Evolutionary conservation across 2,113 vertebrate species (phyloP), one percentile per base, ranked within the genome.

Genomic region (Condylura cristata): DNA sequence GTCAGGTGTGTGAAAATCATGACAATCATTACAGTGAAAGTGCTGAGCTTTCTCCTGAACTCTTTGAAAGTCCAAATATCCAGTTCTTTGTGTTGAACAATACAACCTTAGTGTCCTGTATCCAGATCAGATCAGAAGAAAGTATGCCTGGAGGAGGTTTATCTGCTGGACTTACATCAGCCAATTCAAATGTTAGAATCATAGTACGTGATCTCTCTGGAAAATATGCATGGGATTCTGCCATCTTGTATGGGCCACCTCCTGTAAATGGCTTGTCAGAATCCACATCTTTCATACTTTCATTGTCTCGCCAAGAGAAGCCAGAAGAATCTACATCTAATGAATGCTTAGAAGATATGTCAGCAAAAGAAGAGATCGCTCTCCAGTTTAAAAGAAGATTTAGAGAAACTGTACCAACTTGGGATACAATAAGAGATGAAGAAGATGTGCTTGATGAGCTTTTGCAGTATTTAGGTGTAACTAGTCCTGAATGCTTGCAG

Each of bases 141-240:
- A 98, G 99, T 85, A 98, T 99, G 78, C 99, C 99, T 56, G 99
- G 99, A 81, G 99, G 99, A 32, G 99, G 99, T 93, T 99, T 99
- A 97, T 99, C 99, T 4, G 99, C 99, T 84, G 99, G 99, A 76
- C 98, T 99, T 93, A 98, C 99, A 75, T 99, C 99, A 90, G 99
- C 99, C 94, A 99, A 99, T 78, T 99, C 99, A 91, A 99, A 99
- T 70, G 99, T 99, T 81, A 99, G 99, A 80, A 98, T 99, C 95
- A 99, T 99, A 94, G 98, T 99, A 92, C 98, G 99, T 85, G 99
- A 99, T 97, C 98, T 99, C 0, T 99, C 99, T 28, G 99, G 99
- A 74, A 99, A 99, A 96, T 99, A 99, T 98, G 99, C 99, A 0
- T 99, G 99, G 99, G 99, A 99, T 98, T 99, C 99, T 0, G 99